phyloP scores from a whole-genome alignment of 2,888 invertebrate genomes.

The Hypomecis atomaria region DNA sequence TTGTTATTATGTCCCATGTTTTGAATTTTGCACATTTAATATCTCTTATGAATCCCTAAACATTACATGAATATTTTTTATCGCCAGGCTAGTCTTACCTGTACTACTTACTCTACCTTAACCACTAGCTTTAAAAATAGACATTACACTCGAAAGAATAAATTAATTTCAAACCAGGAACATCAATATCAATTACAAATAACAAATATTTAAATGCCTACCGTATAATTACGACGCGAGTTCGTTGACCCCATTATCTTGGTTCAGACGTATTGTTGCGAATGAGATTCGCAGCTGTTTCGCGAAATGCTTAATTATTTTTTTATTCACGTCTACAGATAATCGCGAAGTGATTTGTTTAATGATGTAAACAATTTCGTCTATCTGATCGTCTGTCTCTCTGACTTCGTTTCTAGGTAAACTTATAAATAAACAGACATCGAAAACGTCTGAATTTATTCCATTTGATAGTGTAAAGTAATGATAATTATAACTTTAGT shows the following conservation, averaged over 20 bases:
- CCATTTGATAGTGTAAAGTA: no score
- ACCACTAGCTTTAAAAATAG: no score
- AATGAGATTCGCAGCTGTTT: slow-evolving; percentile 63
- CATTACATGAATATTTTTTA: no score
- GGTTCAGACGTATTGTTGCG: slow-evolving; percentile 50
- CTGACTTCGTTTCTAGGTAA: not conserved
- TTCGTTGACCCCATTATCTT: slow-evolving; percentile 65
- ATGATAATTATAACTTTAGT: no score
- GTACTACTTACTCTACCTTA: no score
- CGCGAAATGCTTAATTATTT: slow-evolving; percentile 27
- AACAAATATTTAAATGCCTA: slow-evolving; percentile 23
- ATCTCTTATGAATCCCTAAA: no score
- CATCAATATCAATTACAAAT: slow-evolving; percentile 15
- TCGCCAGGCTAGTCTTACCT: no score
- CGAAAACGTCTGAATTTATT: no score
- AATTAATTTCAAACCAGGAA: slow-evolving; percentile 20
- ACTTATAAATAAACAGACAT: no score
- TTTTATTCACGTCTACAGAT: slow-evolving; percentile 32
- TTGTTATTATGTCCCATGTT: no score
- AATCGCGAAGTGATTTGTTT: slow-evolving; percentile 21
- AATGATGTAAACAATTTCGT: slow-evolving; percentile 12
- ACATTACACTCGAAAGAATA: not conserved
- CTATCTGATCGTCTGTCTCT: slow-evolving; percentile 5
- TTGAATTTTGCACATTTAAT: no score
- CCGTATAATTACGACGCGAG: slow-evolving; percentile 45